Evolutionary conservation across 2,113 vertebrate species (phyloP), one percentile per base, ranked within the genome.

Genomic region (Cinclus cinclus): DNA sequence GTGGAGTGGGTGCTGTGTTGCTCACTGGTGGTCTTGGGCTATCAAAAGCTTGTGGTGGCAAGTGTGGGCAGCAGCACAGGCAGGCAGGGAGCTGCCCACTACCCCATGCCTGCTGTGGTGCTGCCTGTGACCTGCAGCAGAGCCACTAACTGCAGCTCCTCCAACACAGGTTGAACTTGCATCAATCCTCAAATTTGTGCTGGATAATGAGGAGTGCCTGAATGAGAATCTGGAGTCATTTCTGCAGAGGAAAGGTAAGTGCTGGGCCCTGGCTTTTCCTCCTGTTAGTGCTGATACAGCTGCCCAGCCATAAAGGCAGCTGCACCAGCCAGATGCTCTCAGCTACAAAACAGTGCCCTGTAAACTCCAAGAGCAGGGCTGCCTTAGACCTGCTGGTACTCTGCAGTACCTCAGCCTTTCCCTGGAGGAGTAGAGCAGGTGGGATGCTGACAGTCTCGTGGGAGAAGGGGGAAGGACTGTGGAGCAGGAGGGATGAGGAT

Each of bases 121-220:
- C 39, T 69, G 50, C 44, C 58, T 14, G n/a, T 55, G 47, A 83
- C 30, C 65, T n/a, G 23, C 31, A 33, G 42, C 63, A 52, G 30
- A 65, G 58, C 42, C 15, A 11, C 33, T 90, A 13, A 89, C 11
- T 3, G 0, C 0, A 82, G 50, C 56, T 70, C 56, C 63, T 87
- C 46, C 50, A 19, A 55, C 11, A 19, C 92, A 99, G 99, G 86
- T 97, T 11, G 98, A 99, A 94, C 97, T 99, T 73, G 99, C 98
- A 3, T 83, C 95, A 7, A 98, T 97, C 90, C 98, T 97, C 67
- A 97, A 95, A 28, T 99, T 98, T 42, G 98, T 99, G 70, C 96
- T 99, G 93, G 98, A 98, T 83, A 98, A 97, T 0, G 98, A 98
- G 23, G 98, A 98, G 58, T 98, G 97, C 65, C 95, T 99, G 55